Percentiles rank a stretch among this genome's conserved stretches.
Evolutionary conservation across 2,113 vertebrate species (phyloP).

Genomic region (Regulus satrapa): DNA sequence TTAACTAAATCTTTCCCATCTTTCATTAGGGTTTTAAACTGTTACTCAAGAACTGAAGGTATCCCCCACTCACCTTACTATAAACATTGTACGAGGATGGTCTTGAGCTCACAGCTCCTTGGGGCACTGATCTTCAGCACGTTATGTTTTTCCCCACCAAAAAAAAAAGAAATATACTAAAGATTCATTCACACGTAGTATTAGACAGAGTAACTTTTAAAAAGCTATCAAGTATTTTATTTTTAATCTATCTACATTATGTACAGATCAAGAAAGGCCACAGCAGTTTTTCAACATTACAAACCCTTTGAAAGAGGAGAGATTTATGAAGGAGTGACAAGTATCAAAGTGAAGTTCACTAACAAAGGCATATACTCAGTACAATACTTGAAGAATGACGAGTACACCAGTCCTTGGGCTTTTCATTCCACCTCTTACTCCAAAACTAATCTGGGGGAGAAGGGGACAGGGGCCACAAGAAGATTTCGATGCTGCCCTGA

Average conservation of each 20-base stretch:
- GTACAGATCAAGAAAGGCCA: slow-evolving; percentile 84
- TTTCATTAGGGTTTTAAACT: neutral
- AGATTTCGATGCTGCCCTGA: accelerated
- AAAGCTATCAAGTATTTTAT: slow-evolving; percentile 79
- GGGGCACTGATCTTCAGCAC: accelerated
- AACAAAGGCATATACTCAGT: slow-evolving; percentile 66
- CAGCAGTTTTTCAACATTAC: slow-evolving; percentile 82
- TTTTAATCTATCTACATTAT: slow-evolving; percentile 81
- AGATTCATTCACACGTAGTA: neutral
- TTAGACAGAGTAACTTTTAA: slow-evolving; percentile 51
- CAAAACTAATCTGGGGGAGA: neutral
- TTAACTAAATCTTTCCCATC: neutral
- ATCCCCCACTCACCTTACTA: neutral
- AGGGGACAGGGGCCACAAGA: neutral
- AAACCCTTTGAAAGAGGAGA: slow-evolving; percentile 80
- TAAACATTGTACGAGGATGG: accelerated
- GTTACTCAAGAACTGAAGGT: neutral
- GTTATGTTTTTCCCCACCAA: neutral
- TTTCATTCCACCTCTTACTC: neutral
- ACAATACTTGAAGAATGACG: slow-evolving; percentile 8
- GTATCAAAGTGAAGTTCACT: slow-evolving; percentile 72
- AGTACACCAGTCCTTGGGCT: neutral
- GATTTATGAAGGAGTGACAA: slow-evolving; percentile 69
- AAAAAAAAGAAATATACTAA: neutral
- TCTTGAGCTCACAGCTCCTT: neutral